Percentiles rank a stretch among this genome's conserved stretches.
Conservation (phyloP, 2,797 vertebrate species). For the Orestias chungarensis region DNA sequence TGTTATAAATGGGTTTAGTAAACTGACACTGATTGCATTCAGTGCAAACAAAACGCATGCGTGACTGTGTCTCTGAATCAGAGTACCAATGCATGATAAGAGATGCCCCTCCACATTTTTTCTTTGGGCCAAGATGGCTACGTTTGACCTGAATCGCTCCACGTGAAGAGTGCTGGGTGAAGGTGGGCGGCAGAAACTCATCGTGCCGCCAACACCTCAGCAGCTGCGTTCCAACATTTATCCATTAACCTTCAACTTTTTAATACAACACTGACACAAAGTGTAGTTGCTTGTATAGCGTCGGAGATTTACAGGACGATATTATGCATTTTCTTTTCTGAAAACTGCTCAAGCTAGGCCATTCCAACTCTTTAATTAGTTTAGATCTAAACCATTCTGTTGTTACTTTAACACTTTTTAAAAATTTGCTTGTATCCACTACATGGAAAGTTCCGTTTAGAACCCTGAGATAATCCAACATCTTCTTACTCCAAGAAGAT, state of each 20-base stretch:
- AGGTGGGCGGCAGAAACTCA: constrained; percentile 19
- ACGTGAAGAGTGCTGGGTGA: constrained; percentile 30
- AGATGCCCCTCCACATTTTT: constrained; percentile 44
- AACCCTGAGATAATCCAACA: no score
- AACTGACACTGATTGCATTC: constrained; percentile 55
- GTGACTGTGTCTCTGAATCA: constrained; percentile 35
- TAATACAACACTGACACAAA: neutral
- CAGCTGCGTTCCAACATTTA: constrained; percentile 27
- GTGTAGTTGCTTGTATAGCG: neutral
- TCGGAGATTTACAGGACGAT: neutral
- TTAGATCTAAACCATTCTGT: no score
- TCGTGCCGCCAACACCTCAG: constrained; percentile 56
- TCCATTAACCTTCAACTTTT: neutral
- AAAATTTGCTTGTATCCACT: no score
- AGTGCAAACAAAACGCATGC: constrained; percentile 35
- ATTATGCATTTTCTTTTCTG: neutral
- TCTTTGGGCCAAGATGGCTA: constrained; percentile 65
- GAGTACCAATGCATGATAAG: constrained; percentile 35
- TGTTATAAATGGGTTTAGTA: constrained; percentile 48
- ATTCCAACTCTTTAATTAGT: no score
- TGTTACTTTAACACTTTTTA: no score
- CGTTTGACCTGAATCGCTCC: constrained; percentile 67
- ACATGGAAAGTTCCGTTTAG: no score
- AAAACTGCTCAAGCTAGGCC: neutral
- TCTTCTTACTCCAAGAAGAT: no score